Evolutionary conservation across 2,113 vertebrate genomes (phyloP), one percentile per base, ranked within the genome.

Genomic region (Barbus barbus): DNA sequence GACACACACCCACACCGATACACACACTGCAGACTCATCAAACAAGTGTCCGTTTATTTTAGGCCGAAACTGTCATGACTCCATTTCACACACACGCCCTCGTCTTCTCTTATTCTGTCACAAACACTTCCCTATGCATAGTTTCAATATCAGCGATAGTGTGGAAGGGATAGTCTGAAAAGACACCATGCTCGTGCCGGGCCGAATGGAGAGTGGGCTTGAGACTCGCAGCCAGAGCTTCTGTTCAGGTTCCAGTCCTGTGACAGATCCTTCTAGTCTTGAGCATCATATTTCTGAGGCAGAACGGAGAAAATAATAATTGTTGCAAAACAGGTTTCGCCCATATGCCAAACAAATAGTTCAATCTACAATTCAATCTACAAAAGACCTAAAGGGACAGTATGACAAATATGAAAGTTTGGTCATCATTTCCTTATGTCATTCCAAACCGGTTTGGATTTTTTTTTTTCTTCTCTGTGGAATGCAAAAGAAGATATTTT

Each of bases 41-140:
- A 79, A 79, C 76, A 79, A 79, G 48, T 31, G 31, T 53, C 33
- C 2, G 31, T 83, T 86, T 86, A 83, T 88, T 83, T 85, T 81
- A 48, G 69, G 60, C 22, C 22, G 22, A 31, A 83, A 79, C 51
- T 83, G 58, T 85, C 84, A 83, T 71, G 63, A 26, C 75, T 75
- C 53, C 14, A 63, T 44, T 76, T 46, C 38, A 82, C 78, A 85
- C 78, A 85, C 73, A 33, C 31, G 28, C 48, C 33, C 38, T 81
- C 28, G 24, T 78, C 60, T 60, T 48, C 14, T n/a, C n/a, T 83
- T 72, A 53, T 78, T 38, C 60, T 75, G 44, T 9, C 81, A 41
- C 26, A 20, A 48, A 60, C 26, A 77, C 81, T 58, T 76, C 33
- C 77, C 26, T 53, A 26, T 73, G 26, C 78, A 61, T 38, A 48